These are phyloP conservation scores for Cylas formicarius DNA, from an alignment of 1,140 invertebrate genomes.

Conservation along the genomic window DNA sequence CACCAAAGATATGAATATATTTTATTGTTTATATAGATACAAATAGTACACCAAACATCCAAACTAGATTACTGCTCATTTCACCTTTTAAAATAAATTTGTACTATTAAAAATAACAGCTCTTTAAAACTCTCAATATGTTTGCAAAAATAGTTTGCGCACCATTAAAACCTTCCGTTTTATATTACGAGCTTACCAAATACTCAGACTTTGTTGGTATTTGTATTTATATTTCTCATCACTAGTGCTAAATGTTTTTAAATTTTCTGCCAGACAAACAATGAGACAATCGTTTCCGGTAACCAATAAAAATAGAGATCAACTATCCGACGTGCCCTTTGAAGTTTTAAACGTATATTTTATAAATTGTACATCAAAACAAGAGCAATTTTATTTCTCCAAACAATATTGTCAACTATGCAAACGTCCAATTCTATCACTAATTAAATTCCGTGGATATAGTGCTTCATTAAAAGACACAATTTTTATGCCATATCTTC, in stretches of 20 bases:
- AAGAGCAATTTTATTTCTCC: too few species aligned
- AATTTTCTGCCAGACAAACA: slow-evolving; percentile 20
- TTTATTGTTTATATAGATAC: slow-evolving; percentile 36
- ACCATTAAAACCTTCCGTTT: slow-evolving; percentile 24
- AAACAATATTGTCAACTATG: too few species aligned
- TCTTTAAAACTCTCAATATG: slow-evolving; percentile 24
- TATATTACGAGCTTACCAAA: slow-evolving; percentile 32
- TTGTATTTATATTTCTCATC: slow-evolving; percentile 21
- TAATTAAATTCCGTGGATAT: too few species aligned
- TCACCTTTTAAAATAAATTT: slow-evolving; percentile 38
- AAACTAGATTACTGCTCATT: slow-evolving; percentile 33
- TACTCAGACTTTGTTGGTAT: slow-evolving; percentile 33
- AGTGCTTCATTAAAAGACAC: too few species aligned
- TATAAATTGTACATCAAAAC: too few species aligned
- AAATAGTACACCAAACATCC: slow-evolving; percentile 39
- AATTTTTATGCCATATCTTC: too few species aligned
- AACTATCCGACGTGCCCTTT: too few species aligned
- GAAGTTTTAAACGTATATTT: too few species aligned
- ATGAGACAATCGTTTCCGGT: too few species aligned
- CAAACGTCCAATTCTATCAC: too few species aligned
- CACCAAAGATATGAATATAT: slow-evolving; percentile 37
- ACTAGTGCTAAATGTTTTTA: slow-evolving; percentile 13
- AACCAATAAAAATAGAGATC: too few species aligned
- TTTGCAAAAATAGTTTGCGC: slow-evolving; percentile 29
- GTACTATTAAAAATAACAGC: slow-evolving; percentile 36